Percentiles rank a stretch among this genome's conserved stretches.
Evolutionary conservation across 1,140 invertebrate species (phyloP).

Genomic region (Drusus annulatus): DNA sequence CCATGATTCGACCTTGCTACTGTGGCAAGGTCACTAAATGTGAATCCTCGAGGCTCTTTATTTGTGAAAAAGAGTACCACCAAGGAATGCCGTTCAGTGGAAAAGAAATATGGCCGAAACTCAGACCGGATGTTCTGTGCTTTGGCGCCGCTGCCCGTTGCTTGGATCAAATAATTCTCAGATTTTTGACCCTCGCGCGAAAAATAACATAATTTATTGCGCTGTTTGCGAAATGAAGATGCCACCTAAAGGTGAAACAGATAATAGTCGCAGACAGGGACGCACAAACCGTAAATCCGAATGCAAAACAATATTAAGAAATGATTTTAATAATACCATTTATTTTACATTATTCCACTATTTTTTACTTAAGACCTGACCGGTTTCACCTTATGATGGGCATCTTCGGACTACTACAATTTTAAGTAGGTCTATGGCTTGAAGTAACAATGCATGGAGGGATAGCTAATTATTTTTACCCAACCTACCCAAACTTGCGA

Average conservation of each 20-base stretch:
- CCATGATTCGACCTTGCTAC: slow-evolving; percentile 7
- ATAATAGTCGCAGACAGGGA: not conserved
- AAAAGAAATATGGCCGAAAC: slow-evolving; percentile 5
- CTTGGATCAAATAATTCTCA: not conserved
- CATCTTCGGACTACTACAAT: too few relatives aligned
- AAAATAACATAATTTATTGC: slow-evolving; percentile 4
- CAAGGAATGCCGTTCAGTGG: not conserved
- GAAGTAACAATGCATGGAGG: too few relatives aligned
- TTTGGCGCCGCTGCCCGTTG: not conserved
- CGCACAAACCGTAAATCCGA: too few relatives aligned
- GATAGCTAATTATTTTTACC: too few relatives aligned
- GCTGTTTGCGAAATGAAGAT: slow-evolving; percentile 17
- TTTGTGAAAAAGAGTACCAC: not conserved
- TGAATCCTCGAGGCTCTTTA: not conserved
- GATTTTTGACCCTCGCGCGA: slow-evolving; percentile 19
- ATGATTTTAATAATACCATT: too few relatives aligned
- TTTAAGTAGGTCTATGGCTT: too few relatives aligned
- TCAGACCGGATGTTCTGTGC: slow-evolving; percentile 5
- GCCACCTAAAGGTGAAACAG: slow-evolving; percentile 23
- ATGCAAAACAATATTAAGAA: too few relatives aligned
- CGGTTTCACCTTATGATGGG: too few relatives aligned
- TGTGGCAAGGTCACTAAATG: slow-evolving; percentile 1
- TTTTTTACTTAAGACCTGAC: too few relatives aligned
- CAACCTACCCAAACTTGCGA: too few relatives aligned
- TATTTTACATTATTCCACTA: too few relatives aligned